Evolutionary conservation across 1,140 invertebrate genomes (phyloP).

Genomic region (Anagrus nilaparvatae): DNA sequence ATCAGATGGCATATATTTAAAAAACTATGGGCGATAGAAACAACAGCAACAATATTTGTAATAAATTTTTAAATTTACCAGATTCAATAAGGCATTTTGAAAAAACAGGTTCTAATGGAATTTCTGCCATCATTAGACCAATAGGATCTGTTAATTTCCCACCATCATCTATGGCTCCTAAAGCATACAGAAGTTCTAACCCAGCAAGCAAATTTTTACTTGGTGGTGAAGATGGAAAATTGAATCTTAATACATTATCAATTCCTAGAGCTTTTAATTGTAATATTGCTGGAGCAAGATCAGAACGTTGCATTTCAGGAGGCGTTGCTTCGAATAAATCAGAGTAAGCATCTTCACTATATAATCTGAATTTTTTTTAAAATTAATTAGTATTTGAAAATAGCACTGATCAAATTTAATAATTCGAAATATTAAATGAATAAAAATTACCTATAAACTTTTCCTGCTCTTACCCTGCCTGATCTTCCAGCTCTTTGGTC

Average conservation of each 20-base stretch:
- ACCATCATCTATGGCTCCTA: conserved; percentile 70
- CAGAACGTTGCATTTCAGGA: conserved; percentile 88
- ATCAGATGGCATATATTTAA: too few relatives aligned
- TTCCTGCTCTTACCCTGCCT: conserved; percentile 74
- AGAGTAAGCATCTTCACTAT: conserved; percentile 67
- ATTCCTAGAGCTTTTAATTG: conserved; percentile 94
- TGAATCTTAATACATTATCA: conserved; percentile 75
- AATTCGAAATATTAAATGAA: too few relatives aligned
- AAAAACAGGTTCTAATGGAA: conserved; percentile 80
- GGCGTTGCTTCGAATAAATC: conserved; percentile 60
- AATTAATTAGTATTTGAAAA: too few relatives aligned
- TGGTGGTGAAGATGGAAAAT: conserved; percentile 81
- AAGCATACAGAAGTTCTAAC: conserved; percentile 80
- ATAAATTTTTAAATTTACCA: conserved; percentile 44
- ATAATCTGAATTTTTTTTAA: conserved; percentile 49
- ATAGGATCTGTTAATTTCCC: conserved; percentile 72
- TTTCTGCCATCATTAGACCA: conserved; percentile 83
- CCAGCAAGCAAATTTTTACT: conserved; percentile 77
- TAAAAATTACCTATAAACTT: conserved; percentile 60
- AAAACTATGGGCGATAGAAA: conserved; percentile 3
- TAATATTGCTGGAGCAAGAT: conserved; percentile 75
- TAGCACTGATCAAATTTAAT: too few relatives aligned
- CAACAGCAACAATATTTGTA: not conserved
- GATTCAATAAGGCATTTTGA: conserved; percentile 80
- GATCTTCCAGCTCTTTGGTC: conserved; percentile 86